Evolutionary conservation across 1,140 invertebrate species (phyloP), one percentile per base, ranked within the genome.

Genomic region (Lutraria rhynchaena): DNA sequence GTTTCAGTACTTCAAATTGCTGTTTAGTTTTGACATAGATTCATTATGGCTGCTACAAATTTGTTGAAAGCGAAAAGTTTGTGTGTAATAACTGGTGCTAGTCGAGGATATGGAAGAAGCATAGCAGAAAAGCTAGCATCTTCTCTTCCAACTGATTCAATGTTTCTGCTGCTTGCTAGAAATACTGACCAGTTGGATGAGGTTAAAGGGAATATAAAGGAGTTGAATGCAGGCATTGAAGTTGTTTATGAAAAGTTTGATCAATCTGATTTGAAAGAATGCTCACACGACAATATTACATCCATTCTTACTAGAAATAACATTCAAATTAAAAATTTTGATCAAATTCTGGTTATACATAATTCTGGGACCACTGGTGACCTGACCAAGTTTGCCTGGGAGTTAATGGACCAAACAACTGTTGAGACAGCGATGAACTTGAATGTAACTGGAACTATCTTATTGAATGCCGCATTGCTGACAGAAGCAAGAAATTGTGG

Each of bases 361-460:
- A 99, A 99, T 94, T 97, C 96, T 13, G 98, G 96, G 2, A 95
- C 95, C 0, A 85, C 97, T 33, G 97, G 96, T 90, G 89, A 96
- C 33, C 90, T 93, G 3, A 73, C 69, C 0, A 93, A 95, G 85
- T 90, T 83, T 92, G 81, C 94, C 94, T 69, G 55, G 49, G 92
- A 93, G 46, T 95, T 96, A 93, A 93, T 93, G 73, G 90, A 89
- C 67, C 63, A 80, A 4, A 31, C 51, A 17, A 87, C 91, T 58
- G 83, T 92, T 60, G 69, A 88, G 19, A 57, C 94, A 24, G 96
- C 96, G 89, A 96, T 94, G 87, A 94, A 95, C 85, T 90, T 96
- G 37, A 98, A 98, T 93, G 92, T 98, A 0, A 95, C 96, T 88
- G 95, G 96, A 24, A 94, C 95, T 13, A 94, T 96, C 55, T 90